A percentile compares a stretch with the other conserved stretches of the same genome.
These are phyloP conservation scores for Allacma fusca DNA, from an alignment of 2,888 invertebrate species.

Conservation along the genomic window DNA sequence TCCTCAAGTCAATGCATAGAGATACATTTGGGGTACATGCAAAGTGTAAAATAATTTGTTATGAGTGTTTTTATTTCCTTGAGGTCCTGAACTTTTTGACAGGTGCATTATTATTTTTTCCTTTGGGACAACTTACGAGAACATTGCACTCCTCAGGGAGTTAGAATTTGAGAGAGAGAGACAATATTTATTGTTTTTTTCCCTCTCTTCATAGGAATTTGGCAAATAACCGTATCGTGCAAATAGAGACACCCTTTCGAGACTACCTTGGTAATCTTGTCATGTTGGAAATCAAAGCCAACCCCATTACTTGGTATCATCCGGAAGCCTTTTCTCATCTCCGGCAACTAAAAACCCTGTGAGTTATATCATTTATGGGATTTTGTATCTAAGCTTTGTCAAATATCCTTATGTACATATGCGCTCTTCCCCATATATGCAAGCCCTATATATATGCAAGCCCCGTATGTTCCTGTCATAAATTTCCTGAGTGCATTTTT, in stretches of 20 bases:
- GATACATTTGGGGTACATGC: too few species aligned
- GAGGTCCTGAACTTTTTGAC: too few species aligned
- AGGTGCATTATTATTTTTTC: too few species aligned
- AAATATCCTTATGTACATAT: background rate
- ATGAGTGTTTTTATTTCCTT: too few species aligned
- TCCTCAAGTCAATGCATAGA: background rate
- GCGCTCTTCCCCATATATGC: too few species aligned
- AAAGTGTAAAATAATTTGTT: too few species aligned
- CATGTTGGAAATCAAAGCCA: constrained; percentile 82
- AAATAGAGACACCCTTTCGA: constrained; percentile 76
- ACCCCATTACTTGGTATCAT: constrained; percentile 78
- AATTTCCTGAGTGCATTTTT: background rate
- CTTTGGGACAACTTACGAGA: background rate
- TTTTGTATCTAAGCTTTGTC: background rate
- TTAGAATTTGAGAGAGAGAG: background rate
- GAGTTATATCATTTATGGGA: constrained; percentile 69
- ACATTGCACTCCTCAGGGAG: background rate
- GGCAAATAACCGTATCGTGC: constrained; percentile 82
- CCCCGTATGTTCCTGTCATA: background rate
- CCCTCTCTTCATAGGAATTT: constrained; percentile 79
- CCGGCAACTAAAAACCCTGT: constrained; percentile 80
- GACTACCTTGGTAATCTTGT: constrained; percentile 74
- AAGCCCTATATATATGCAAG: too few species aligned
- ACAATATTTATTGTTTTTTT: constrained; percentile 8
- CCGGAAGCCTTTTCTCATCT: constrained; percentile 77